Evolutionary conservation across 2,888 invertebrate species (phyloP), one percentile per base, ranked within the genome.

Genomic region (Archaeoteleia sp.): DNA sequence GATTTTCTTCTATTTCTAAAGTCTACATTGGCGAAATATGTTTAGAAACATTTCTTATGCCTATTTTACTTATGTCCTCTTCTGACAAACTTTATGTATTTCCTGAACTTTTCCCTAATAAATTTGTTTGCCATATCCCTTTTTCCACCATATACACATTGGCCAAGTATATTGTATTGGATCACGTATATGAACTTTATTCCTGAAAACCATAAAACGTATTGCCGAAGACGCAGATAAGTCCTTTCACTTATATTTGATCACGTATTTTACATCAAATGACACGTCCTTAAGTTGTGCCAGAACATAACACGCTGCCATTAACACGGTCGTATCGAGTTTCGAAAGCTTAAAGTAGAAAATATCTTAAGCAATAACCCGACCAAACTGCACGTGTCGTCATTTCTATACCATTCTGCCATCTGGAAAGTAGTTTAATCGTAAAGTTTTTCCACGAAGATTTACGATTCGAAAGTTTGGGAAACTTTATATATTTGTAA

Each of bases 321-420:
- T 58, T 58, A 58, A 58, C 7, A 13, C 46, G 34, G 60, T 54
- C 42, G 60, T 60, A 66, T 58, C 60, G 42, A 60, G 54, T 53
- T 66, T 66, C 66, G 48, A 66, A 66, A 39, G 66, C 43, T 32
- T 45, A 43, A 55, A 67, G 23, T 54, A 10, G 29, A 49, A 60
- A 60, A 67, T 60, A 58, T 46, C 27, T 60, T 45, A 49, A 67
- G 67, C 67, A 67, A 67, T 67, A 67, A 67, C 55, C 54, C 45
- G 55, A 45, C 55, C 42, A 61, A 61, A 51, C 61, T 55, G 67
- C 67, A 67, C 61, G 67, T 67, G 60, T 55, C 49, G 49, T 61
- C 61, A 55, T 55, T 60, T 60, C 66, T 66, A 54, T 54, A 54
- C 35, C 34, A 46, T 40, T 57, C 51, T 58, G 32, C 66, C 58